phyloP scores from a whole-genome alignment of 2,797 vertebrate genomes.

The Tapirus indicus region DNA sequence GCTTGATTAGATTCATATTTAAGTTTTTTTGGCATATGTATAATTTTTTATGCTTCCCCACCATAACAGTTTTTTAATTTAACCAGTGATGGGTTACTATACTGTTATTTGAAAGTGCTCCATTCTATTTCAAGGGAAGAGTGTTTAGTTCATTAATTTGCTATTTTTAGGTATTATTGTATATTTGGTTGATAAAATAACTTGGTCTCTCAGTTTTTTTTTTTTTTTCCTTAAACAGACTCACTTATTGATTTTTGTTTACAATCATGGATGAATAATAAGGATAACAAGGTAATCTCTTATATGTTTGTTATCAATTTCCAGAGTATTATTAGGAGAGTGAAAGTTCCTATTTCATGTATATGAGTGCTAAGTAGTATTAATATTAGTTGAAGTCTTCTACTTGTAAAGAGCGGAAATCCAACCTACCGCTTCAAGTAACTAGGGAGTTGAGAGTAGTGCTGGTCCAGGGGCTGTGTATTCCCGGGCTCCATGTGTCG shows the following conservation, averaged over 20 bases:
- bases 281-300: conserved; percentile 85
- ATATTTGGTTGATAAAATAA: conserved; percentile 55
- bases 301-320: conserved; percentile 46
- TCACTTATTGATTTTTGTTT: conserved; percentile 89
- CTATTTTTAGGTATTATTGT: conserved; percentile 22
- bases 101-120: conserved; percentile 7
- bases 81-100: neutral
- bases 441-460: neutral
- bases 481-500: neutral
- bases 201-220: conserved; percentile 38
- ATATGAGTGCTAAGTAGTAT: neutral
- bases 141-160: conserved; percentile 45
- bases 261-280: conserved; percentile 87
- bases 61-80: conserved; percentile 3
- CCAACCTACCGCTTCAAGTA: neutral
- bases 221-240: conserved; percentile 86
- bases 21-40: neutral
- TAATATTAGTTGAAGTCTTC: neutral
- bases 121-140: conserved; percentile 37
- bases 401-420: conserved; percentile 6
- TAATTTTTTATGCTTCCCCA: neutral
- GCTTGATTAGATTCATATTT: neutral
- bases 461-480: neutral
- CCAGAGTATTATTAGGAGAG: neutral
- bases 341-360: neutral